phyloP scores from a whole-genome alignment of 2,888 invertebrate genomes.

The Dryobota labecula region DNA sequence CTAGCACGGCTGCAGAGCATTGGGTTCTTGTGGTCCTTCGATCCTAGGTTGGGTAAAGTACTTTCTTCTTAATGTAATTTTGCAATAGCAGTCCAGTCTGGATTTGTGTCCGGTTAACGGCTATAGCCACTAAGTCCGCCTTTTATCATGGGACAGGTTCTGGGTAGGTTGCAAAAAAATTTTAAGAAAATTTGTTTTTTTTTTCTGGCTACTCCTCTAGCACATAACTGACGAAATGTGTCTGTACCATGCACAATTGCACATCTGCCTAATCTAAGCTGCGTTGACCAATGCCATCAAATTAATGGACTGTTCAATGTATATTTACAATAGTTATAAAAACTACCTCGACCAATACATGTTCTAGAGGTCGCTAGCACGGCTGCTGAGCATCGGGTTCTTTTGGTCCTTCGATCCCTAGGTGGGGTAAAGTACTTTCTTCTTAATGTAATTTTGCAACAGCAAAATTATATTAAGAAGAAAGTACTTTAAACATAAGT shows the following conservation, averaged over 20 bases:
- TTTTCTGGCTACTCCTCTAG: too few relatives aligned
- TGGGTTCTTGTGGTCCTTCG: neutral
- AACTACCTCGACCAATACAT: neutral
- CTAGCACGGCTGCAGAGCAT: too few relatives aligned
- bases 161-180: too few relatives aligned
- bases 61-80: neutral
- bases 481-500: too few relatives aligned
- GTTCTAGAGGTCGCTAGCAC: neutral
- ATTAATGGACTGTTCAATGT: conserved; percentile 24
- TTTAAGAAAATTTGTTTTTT: too few relatives aligned
- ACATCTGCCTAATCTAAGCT: too few relatives aligned
- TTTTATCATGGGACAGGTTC: too few relatives aligned
- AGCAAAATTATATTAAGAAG: too few relatives aligned
- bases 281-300: conserved; percentile 40
- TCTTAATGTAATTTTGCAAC: neutral
- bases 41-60: neutral
- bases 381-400: neutral
- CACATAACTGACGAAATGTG: too few relatives aligned
- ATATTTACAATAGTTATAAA: conserved; percentile 38
- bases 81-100: neutral
- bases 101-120: neutral
- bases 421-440: neutral
- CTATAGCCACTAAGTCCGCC: neutral
- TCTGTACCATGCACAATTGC: too few relatives aligned
- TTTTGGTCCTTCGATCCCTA: neutral